Evolutionary conservation across 1,140 invertebrate genomes (phyloP), one percentile per base, ranked within the genome.

Genomic region (Triops cancriformis): DNA sequence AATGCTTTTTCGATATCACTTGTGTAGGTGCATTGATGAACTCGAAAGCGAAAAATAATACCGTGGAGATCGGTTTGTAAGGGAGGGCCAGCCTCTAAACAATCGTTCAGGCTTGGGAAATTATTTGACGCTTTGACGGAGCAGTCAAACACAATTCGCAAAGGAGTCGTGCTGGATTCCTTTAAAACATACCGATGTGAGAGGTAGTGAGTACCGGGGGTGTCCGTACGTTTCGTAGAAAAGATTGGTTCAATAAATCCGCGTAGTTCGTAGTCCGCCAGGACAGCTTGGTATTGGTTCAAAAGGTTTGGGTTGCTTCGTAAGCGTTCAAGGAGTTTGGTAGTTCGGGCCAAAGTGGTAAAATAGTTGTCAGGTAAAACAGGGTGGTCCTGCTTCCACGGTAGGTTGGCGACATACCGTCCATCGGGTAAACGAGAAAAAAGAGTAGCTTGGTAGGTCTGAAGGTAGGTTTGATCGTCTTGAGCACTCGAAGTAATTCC

Each of bases 1-100:
- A 84, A 87, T 82, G 85, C 85, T 77, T 85, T 85, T 45, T 81
- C 79, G 3, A 85, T 83, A 79, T 85, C 84, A n/a, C 81, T 81
- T 12, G 80, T 82, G 26, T 84, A 76, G 1, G 82, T 84, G 72
- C 81, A 80, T 11, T 42, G 31, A 73, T 80, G 80, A 11, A 45
- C 42, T 79, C 82, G 41, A 76, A 83, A 83, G 31, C 81, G 28
- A n/a, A 82, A 10, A 1, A 83, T 9, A n/a, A 82, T 77, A 42
- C 37, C 31, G n/a, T 81, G 79, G 26, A 83, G 37, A 64, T 73
- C 80, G 80, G 26, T 76, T 78, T 81, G 81, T 75, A 77, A 75
- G 77, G 12, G 64, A 6, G 80, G 76, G 23, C 80, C 80, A 43
- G 78, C 43, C 26, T 79, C 41, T 26, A 81, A 41, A n/a, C 76